phyloP scores from a whole-genome alignment of 2,113 vertebrate genomes.

The Ailurus styani region DNA sequence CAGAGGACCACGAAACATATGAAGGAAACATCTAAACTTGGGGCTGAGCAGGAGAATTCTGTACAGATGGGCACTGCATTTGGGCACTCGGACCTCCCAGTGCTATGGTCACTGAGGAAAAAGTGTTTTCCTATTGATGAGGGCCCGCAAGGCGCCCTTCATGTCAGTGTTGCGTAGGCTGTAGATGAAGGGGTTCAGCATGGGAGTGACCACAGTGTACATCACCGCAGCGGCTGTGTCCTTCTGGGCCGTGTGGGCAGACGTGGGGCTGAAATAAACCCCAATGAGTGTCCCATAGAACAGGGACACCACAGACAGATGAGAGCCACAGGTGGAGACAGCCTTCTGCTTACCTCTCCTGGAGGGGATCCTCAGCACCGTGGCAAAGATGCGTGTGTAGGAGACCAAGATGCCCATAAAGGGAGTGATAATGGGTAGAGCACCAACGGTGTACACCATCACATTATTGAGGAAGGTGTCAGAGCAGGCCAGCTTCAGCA shows the following conservation, averaged over 20 bases:
- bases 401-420: not conserved
- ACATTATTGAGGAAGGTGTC: not conserved
- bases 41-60: not conserved
- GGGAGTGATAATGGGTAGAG: not conserved
- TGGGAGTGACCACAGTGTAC: not conserved
- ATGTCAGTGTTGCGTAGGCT: not conserved
- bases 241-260: not conserved
- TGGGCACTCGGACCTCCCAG: fast-evolving
- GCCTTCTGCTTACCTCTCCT: not conserved
- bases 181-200: constrained; percentile 44
- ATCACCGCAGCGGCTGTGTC: not conserved
- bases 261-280: constrained; percentile 5
- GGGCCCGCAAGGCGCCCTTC: not conserved
- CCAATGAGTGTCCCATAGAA: not conserved
- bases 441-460: not conserved
- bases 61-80: not conserved
- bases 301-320: not conserved
- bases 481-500: constrained; percentile 46
- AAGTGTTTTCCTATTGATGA: not conserved
- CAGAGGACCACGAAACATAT: not conserved
- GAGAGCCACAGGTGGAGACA: constrained; percentile 41
- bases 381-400: not conserved
- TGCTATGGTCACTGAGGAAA: not conserved
- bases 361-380: fast-evolving
- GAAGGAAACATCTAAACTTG: not conserved